phyloP scores from a whole-genome alignment of 2,888 invertebrate species.

The Zele albiditarsus region DNA sequence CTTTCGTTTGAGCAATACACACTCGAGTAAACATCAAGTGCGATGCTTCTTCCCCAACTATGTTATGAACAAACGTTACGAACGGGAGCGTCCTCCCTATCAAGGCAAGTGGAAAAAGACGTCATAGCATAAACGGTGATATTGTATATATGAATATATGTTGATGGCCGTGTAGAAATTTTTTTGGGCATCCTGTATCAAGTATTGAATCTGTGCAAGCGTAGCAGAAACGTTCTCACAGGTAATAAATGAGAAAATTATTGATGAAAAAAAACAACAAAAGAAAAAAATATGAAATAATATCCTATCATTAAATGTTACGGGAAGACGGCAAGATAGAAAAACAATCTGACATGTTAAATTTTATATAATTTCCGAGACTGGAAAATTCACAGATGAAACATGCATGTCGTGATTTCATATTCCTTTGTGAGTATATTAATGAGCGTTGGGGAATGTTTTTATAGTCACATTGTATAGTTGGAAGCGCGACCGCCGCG shows the following conservation, averaged over 20 bases:
- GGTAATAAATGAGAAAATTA: neutral
- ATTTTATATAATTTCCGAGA: no score
- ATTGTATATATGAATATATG: neutral
- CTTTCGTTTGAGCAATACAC: slow-evolving; percentile 7
- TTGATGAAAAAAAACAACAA: neutral
- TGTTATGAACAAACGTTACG: neutral
- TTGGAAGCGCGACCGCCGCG: neutral
- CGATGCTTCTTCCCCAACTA: neutral
- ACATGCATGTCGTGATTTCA: no score
- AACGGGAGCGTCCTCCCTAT: neutral
- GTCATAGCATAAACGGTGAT: neutral
- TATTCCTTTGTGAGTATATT: no score
- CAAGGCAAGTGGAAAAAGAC: neutral
- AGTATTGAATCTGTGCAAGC: no score
- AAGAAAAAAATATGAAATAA: neutral
- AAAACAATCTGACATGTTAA: no score
- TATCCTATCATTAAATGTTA: no score
- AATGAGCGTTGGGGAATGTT: no score
- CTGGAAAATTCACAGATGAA: no score
- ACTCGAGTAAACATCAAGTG: slow-evolving; percentile 20
- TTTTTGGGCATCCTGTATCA: no score
- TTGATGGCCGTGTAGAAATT: neutral
- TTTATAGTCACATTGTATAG: neutral
- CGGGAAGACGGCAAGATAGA: no score
- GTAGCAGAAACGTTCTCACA: no score